Percentiles rank a stretch among this genome's conserved stretches.
Conservation (phyloP, 2,888 invertebrate genomes). For the Geophilus truncorum region DNA sequence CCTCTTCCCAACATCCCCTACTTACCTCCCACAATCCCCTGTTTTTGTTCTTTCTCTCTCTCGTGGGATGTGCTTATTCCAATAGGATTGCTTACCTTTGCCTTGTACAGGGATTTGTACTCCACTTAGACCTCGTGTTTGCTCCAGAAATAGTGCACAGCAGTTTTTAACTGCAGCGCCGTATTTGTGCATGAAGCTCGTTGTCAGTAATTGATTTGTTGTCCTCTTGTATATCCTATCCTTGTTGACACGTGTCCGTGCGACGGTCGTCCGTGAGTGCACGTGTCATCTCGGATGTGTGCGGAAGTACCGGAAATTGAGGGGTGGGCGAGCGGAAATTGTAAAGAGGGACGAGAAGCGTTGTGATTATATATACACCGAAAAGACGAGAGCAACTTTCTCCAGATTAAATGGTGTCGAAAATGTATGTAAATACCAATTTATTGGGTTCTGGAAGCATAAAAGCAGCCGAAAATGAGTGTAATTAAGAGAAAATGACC, state of each 20-base stretch:
- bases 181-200: neutral
- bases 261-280: neutral
- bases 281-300: neutral
- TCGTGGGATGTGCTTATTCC: constrained; percentile 12
- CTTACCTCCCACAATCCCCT: constrained; percentile 24
- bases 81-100: constrained; percentile 20
- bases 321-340: constrained; percentile 6
- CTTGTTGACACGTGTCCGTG: constrained; percentile 18
- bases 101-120: constrained; percentile 12
- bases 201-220: neutral
- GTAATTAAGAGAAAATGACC: neutral
- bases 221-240: constrained; percentile 7
- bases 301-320: constrained; percentile 15
- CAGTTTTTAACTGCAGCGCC: neutral
- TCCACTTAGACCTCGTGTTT: neutral
- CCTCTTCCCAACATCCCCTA: neutral
- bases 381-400: neutral
- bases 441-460: neutral
- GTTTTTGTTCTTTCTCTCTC: constrained; percentile 3
- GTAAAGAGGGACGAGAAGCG: neutral
- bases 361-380: neutral
- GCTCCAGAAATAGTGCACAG: neutral
- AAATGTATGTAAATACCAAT: neutral
- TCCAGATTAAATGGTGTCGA: neutral
- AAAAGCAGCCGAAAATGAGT: neutral